Evolutionary conservation across 2,888 invertebrate genomes (phyloP).

Genomic region (Zele albiditarsus): DNA sequence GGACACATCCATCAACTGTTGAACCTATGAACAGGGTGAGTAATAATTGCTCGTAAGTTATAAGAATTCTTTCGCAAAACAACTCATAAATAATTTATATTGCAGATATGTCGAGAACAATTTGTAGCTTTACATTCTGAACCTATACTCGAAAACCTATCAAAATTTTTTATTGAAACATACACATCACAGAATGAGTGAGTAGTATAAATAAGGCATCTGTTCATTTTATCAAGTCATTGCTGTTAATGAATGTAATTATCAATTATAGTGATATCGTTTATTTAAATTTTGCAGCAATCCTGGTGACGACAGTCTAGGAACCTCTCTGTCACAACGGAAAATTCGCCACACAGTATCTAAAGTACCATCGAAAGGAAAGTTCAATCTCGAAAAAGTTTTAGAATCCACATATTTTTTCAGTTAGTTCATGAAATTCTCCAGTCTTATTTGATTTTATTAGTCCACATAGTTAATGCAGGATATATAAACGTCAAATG

Average conservation of each 20-base stretch:
- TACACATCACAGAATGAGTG: constrained; percentile 72
- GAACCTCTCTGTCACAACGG: constrained; percentile 19
- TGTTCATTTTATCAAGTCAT: constrained; percentile 25
- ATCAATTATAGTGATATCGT: neutral
- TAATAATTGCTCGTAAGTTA: constrained; percentile 38
- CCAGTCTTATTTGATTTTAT: neutral
- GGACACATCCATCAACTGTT: constrained; percentile 96
- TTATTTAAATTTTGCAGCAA: neutral
- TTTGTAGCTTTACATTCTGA: constrained; percentile 96
- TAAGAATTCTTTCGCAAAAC: constrained; percentile 18
- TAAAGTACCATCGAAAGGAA: constrained; percentile 83
- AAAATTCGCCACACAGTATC: constrained; percentile 66
- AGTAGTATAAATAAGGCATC: constrained; percentile 38
- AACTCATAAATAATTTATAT: constrained; percentile 49
- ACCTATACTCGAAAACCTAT: constrained; percentile 91
- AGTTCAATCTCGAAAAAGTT: constrained; percentile 84
- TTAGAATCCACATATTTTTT: constrained; percentile 90
- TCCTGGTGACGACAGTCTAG: constrained; percentile 51
- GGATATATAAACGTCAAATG: neutral
- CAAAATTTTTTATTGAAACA: constrained; percentile 80
- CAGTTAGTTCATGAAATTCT: constrained; percentile 76
- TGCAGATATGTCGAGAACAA: constrained; percentile 94
- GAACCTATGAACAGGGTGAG: constrained; percentile 89
- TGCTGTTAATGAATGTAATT: constrained; percentile 8
- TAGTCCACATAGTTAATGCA: neutral